These are phyloP conservation scores for Rhombomys opimus DNA, from an alignment of 2,113 vertebrate genomes.

Conservation along the genomic window DNA sequence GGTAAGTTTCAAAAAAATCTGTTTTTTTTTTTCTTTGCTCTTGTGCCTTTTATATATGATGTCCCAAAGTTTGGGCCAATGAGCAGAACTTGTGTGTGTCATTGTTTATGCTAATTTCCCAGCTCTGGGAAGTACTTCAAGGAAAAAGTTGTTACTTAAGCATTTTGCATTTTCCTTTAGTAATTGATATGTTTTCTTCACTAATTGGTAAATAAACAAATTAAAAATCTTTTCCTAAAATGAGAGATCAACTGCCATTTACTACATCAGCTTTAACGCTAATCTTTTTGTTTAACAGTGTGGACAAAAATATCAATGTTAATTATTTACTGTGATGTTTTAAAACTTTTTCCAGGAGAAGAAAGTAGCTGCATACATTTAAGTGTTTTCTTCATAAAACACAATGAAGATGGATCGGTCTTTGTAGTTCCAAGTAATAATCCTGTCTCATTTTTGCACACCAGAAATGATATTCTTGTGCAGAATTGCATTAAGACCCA, in stretches of 20 bases:
- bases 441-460: neutral
- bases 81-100: neutral
- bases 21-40: neutral
- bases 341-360: neutral
- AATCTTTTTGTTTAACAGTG: neutral
- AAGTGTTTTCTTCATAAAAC: neutral
- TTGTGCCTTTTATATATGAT: slow-evolving; percentile 13
- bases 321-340: neutral
- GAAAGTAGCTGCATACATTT: neutral
- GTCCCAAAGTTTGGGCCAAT: neutral
- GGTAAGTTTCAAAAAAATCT: slow-evolving; percentile 13
- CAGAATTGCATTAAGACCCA: neutral
- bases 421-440: neutral
- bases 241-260: neutral
- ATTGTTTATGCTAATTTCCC: slow-evolving; percentile 11
- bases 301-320: neutral
- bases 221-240: neutral
- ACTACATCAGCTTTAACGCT: neutral
- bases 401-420: neutral
- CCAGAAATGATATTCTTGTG: too few relatives aligned
- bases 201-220: neutral
- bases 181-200: slow-evolving; percentile 31
- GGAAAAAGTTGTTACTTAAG: neutral
- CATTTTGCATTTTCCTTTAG: neutral
- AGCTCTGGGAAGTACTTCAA: neutral